These are phyloP conservation scores for Mactromeris polynyma DNA, from an alignment of 2,888 invertebrate species.

Conservation along the genomic window DNA sequence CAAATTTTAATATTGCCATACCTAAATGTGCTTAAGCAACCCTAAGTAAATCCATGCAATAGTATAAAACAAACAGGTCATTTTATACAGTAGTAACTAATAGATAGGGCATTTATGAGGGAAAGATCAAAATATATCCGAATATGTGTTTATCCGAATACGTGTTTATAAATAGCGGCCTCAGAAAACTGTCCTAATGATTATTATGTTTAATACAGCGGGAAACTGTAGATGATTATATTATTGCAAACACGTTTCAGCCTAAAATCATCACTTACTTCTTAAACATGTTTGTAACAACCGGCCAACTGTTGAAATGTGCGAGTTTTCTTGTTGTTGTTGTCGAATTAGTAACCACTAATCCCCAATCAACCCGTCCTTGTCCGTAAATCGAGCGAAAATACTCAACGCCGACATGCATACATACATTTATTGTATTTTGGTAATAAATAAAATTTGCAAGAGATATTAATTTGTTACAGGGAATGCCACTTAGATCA, in stretches of 20 bases:
- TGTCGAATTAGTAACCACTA: background rate
- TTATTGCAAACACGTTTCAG: background rate
- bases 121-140: background rate
- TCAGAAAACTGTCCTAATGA: background rate
- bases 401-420: too few relatives aligned
- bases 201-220: background rate
- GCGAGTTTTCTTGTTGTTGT: background rate
- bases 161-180: background rate
- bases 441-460: too few relatives aligned
- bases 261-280: background rate
- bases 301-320: constrained; percentile 9
- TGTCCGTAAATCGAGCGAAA: too few relatives aligned
- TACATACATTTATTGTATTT: too few relatives aligned
- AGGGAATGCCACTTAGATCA: too few relatives aligned
- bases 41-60: too few relatives aligned
- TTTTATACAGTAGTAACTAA: too few relatives aligned
- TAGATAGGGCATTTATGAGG: background rate
- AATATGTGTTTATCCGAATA: background rate
- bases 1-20: too few relatives aligned
- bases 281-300: background rate
- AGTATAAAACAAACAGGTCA: too few relatives aligned
- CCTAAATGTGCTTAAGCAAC: too few relatives aligned
- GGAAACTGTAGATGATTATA: background rate
- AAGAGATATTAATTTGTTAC: too few relatives aligned
- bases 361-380: background rate